Evolutionary conservation across 2,113 vertebrate genomes (phyloP), one percentile per base, ranked within the genome.

Genomic region (Lepidiolamprologus cunningtoni): DNA sequence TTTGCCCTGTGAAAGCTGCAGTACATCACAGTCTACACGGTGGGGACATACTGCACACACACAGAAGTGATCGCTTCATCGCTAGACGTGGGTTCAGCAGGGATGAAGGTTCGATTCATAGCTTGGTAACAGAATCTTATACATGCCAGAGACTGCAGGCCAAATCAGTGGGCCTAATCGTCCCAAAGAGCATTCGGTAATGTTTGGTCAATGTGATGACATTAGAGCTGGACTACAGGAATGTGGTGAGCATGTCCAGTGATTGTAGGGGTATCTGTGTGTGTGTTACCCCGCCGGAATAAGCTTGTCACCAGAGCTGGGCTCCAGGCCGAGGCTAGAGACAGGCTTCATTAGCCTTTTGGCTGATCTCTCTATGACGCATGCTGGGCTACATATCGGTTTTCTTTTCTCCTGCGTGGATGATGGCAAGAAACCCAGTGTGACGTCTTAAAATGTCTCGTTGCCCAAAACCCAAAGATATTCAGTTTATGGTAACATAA

Each of bases 161-260:
- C 81, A 81, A 89, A 92, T 89, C 85, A 88, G 87, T 76, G 91
- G 78, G 83, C 81, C 87, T 81, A 73, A 87, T 88, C 12, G 45
- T 79, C 85, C 53, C 7, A 23, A 88, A n/a, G 47, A 88, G 86
- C 82, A 57, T 91, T 90, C 42, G 88, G 71, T 87, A 85, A 93
- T 53, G 90, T 94, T 93, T 90, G 88, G 88, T 89, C 90, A 87
- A 91, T 86, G 85, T 88, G 92, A 90, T 91, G 93, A 94, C 89
- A 90, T 92, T 85, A 89, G 87, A 85, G 82, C 81, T 35, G 89
- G 81, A 86, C 78, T 78, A 82, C 85, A 93, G 88, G 89, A 94
- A 94, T 91, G 87, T 50, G 80, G 87, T 86, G 91, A 89, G 82
- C 42, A 71, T 90, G 85, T 90, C 87, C 94, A 91, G 91, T 93